These are phyloP conservation scores for Rotaria socialis DNA, from an alignment of 2,888 invertebrate species.

Conservation along the genomic window DNA sequence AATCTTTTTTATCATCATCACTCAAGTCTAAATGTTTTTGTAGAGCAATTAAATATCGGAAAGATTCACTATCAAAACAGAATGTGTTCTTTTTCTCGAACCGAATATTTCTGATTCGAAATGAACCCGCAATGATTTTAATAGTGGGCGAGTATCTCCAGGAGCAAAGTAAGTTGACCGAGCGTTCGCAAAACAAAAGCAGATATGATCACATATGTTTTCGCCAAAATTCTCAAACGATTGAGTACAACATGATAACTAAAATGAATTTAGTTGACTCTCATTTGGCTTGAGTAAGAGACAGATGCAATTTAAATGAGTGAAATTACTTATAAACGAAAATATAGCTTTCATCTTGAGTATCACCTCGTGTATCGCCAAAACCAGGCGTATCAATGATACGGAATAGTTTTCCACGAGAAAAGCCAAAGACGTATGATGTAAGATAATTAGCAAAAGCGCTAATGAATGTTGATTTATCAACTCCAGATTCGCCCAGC, in stretches of 20 bases:
- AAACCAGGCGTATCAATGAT: constrained; percentile 2
- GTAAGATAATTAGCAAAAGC: not conserved
- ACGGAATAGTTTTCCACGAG: not conserved
- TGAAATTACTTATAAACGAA: not conserved
- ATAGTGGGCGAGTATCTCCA: not conserved
- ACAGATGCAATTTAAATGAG: not conserved
- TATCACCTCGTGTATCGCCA: not conserved
- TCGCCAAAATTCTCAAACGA: not conserved
- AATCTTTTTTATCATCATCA: not conserved
- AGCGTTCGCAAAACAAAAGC: not conserved
- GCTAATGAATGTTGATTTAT: not conserved
- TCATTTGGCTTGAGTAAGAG: not conserved
- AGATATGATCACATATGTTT: not conserved
- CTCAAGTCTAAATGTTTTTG: not conserved
- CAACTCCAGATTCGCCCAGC: not conserved
- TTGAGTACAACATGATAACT: not conserved
- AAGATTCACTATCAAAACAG: not conserved
- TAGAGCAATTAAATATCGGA: not conserved
- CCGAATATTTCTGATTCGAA: not conserved
- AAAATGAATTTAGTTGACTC: not conserved
- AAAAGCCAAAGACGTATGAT: not conserved
- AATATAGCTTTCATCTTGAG: not conserved
- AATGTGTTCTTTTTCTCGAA: not conserved
- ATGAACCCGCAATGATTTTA: not conserved
- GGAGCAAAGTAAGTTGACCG: not conserved